Evolutionary conservation across 2,888 invertebrate species (phyloP), one percentile per base, ranked within the genome.

Genomic region (Melangyna quadrimaculata): DNA sequence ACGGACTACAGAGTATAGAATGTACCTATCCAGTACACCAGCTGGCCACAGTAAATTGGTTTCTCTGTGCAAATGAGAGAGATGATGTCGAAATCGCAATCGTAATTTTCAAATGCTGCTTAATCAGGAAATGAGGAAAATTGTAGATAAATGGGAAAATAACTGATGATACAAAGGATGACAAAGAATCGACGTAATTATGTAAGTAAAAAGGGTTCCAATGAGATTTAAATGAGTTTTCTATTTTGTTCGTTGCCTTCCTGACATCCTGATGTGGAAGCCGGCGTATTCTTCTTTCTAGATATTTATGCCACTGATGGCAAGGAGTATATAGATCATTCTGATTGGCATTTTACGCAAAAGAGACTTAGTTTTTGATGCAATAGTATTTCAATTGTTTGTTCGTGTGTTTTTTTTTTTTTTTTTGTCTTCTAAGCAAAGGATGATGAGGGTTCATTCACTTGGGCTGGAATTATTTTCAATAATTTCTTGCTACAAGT

Each of bases 171-270:
- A n/a, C 78, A 82, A 78, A 73, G 59, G 48, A 72, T 79, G 84
- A 84, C 75, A 80, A 84, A 86, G 63, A 80, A 72, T 55, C 71
- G 69, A 17, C 67, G 80, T 80, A 86, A 86, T 80, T 86, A 86
- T 77, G 63, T 86, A 86, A 80, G 63, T 86, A 77, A 86, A 48
- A 70, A 61, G 73, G 73, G 61, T 74, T 65, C 53, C 55, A 70
- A 55, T 45, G 73, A 32, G 55, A 70, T 57, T 83, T 74, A 78
- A 83, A 78, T 74, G 40, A 53, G 59, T 19, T 81, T 77, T 57
- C 43, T 8, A 9, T 2, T 27, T 29, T 32, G 4, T 8, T 24
- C n/a, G 1, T 12, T 8, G 17, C n/a, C 14, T 2, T 10, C 27
- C 24, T 45, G n/a, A 7, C 12, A 19, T 29, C 37, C 22, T 7